A percentile compares a stretch with the other conserved stretches of the same genome.
These are phyloP conservation scores for Aplodontia rufa DNA, from an alignment of 2,113 vertebrate species.

Conservation along the genomic window DNA sequence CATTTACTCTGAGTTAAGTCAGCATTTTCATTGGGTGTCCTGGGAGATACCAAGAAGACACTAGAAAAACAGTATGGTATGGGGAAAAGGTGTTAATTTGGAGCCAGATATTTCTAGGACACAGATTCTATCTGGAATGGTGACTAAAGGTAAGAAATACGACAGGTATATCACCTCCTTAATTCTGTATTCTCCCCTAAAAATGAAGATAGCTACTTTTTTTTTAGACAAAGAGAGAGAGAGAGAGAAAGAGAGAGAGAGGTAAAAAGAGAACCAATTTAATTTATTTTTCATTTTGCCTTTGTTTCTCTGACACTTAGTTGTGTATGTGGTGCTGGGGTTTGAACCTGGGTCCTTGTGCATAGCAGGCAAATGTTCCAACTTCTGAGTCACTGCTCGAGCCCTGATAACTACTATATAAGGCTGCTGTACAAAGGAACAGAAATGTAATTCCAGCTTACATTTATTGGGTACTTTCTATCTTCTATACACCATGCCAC, in stretches of 20 bases:
- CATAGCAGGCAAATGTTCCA: too few relatives aligned
- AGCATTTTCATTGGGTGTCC: not conserved
- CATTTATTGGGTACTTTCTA: not conserved
- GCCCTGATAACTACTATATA: not conserved
- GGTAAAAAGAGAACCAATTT: too few relatives aligned
- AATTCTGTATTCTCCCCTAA: not conserved
- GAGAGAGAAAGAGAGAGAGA: too few relatives aligned
- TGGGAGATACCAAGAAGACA: not conserved
- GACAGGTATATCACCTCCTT: not conserved
- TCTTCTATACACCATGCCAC: not conserved
- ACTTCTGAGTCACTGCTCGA: too few relatives aligned
- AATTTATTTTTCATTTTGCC: too few relatives aligned
- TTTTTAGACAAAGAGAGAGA: too few relatives aligned
- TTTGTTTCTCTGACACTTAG: too few relatives aligned
- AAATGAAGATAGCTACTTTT: too few relatives aligned
- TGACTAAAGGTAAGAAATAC: not conserved
- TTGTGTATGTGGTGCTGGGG: too few relatives aligned
- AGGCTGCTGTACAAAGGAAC: not conserved
- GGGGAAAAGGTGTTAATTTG: not conserved
- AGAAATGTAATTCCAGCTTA: not conserved
- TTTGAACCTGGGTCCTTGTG: too few relatives aligned
- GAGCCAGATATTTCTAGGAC: not conserved
- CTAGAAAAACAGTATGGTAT: not conserved
- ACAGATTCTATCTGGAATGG: not conserved
- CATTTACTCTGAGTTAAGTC: not conserved